Evolutionary conservation across 2,888 invertebrate genomes (phyloP), one percentile per base, ranked within the genome.

Genomic region (Drosophila acutilabella): DNA sequence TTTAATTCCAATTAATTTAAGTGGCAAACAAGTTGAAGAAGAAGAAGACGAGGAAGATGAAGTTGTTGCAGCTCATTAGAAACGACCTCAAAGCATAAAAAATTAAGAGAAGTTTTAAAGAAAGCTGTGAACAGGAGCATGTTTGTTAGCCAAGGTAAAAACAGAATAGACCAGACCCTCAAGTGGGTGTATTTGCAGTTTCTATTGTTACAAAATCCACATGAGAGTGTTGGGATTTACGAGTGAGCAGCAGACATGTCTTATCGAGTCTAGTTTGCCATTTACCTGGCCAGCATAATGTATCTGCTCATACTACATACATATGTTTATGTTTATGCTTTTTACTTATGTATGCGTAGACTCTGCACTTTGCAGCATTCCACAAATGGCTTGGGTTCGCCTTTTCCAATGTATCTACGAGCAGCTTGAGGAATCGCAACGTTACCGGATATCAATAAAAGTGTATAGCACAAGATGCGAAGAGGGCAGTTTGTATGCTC

Each of bases 221-320:
- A 68, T 67, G 51, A 59, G 57, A 26, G 51, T 30, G 48, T 5
- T 20, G 42, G 36, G 59, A 71, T 45, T 67, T 51, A 64, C 53
- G 77, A 75, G 70, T 57, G 68, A 70, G 66, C 72, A 74, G 81
- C 71, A 72, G 69, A 48, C 80, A 81, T 80, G 80, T 84, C 81
- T 84, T 80, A 81, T 80, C 80, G 71, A 83, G 77, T 86, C 77
- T 79, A 67, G 69, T 67, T 78, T 62, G 75, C 84, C 78, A 82
- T 81, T 83, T 76, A 80, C 78, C 80, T 73, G 64, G 66, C 64
- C 52, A 62, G 42, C 58, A 52, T 53, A 48, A 57, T 56, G 48
- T 62, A 56, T 36, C 33, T 41, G 51, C 47, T 30, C 30, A 13
- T 36, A 13, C 13, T 36, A 36, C 36, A 50, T 36, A 36, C 36